A percentile compares a stretch with the other conserved stretches of the same genome.
These are phyloP conservation scores for Cromileptes altivelis DNA, from an alignment of 2,113 vertebrate genomes.

Conservation along the genomic window DNA sequence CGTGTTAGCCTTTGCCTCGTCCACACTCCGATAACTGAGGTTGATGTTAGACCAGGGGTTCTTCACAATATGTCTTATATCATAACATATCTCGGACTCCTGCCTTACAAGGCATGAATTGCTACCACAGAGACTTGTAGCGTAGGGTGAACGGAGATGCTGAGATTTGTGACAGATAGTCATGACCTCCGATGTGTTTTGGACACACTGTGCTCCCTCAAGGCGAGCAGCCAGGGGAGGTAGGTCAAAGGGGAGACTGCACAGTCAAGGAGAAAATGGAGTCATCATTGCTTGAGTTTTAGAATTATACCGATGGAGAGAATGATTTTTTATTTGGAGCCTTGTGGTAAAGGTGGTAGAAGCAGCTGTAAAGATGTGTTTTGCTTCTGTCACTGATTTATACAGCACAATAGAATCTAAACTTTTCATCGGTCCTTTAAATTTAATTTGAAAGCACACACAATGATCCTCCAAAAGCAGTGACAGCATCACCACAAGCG, in stretches of 20 bases:
- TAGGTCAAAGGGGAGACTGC: constrained; percentile 56
- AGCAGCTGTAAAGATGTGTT: constrained; percentile 1
- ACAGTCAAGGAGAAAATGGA: constrained; percentile 37
- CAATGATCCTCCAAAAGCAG: neutral
- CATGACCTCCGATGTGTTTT: constrained; percentile 32
- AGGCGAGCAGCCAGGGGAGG: constrained; percentile 15
- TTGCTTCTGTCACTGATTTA: neutral
- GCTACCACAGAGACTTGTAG: neutral
- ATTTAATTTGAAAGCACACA: neutral
- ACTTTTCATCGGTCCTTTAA: neutral
- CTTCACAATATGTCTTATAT: neutral
- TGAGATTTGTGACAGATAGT: constrained; percentile 40
- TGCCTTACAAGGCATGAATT: constrained; percentile 7
- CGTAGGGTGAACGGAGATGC: neutral
- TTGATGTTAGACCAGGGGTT: neutral
- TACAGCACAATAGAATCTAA: neutral
- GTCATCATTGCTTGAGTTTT: constrained; percentile 39
- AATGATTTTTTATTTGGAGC: neutral
- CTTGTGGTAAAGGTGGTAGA: neutral
- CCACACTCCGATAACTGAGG: neutral
- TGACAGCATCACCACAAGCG: neutral
- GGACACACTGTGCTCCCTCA: constrained; percentile 8
- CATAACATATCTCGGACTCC: neutral
- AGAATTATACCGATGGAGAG: constrained; percentile 22
- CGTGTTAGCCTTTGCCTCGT: neutral